Conservation (phyloP, 2,113 vertebrate species). For the Gopherus flavomarginatus region DNA sequence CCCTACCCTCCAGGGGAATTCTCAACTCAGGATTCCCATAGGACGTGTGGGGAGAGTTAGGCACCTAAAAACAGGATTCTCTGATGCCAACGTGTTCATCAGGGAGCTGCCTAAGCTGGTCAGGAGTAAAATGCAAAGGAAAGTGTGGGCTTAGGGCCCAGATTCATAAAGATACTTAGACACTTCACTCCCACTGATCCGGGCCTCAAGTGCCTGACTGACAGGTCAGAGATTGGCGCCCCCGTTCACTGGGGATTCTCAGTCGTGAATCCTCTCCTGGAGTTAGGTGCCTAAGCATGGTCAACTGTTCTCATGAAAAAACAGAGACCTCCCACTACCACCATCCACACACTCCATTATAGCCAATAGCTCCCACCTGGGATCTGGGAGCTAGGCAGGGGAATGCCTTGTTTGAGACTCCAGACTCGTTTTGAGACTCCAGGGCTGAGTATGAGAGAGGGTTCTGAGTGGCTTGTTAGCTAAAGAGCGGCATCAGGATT, state of each 20-base stretch:
- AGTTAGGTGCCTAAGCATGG: not conserved
- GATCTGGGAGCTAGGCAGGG: not conserved
- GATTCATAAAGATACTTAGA: not conserved
- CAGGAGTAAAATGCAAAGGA: not conserved
- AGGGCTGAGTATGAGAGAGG: not conserved
- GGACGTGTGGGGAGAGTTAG: not conserved
- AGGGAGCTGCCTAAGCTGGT: not conserved
- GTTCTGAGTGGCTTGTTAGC: not conserved
- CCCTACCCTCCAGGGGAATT: not conserved
- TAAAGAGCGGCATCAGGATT: not conserved
- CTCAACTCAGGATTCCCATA: not conserved
- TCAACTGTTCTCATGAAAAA: not conserved
- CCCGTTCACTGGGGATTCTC: rapidly evolving
- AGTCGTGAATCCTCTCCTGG: not conserved
- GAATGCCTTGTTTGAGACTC: not conserved
- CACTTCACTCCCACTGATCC: not conserved
- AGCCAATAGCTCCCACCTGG: not conserved
- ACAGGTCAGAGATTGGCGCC: not conserved
- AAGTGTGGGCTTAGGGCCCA: not conserved
- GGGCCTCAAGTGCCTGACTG: not conserved
- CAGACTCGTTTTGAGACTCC: not conserved
- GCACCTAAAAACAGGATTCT: not conserved
- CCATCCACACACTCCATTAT: not conserved
- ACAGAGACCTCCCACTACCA: not conserved
- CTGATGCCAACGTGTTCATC: not conserved